phyloP scores from a whole-genome alignment of 1,140 invertebrate genomes.

The Bicyclus anynana region DNA sequence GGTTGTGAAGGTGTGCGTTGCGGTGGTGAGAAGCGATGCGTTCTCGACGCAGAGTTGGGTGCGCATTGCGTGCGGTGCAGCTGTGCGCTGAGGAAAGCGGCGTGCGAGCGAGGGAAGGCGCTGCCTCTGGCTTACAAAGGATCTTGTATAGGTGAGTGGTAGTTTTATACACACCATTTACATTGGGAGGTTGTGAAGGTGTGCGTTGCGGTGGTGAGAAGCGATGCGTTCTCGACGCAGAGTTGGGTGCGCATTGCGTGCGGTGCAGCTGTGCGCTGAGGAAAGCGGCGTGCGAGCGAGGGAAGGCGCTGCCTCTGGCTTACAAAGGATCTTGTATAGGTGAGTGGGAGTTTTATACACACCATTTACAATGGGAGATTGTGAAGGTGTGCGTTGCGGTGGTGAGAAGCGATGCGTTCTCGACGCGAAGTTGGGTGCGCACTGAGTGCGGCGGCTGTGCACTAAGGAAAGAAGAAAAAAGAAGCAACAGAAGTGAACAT shows the following conservation, averaged over 20 bases:
- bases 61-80: constrained; percentile 90
- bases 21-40: constrained; percentile 87
- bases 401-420: constrained; percentile 89
- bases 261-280: constrained; percentile 89
- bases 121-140: constrained; percentile 92
- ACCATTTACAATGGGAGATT: constrained; percentile 82
- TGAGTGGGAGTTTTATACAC: constrained; percentile 23
- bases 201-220: constrained; percentile 88
- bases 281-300: constrained; percentile 88
- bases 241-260: constrained; percentile 89
- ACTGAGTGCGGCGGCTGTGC: constrained; percentile 93
- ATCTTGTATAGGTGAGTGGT: constrained; percentile 79
- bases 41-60: constrained; percentile 90
- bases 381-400: constrained; percentile 87
- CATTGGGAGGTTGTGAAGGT: constrained; percentile 85
- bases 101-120: constrained; percentile 90
- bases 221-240: constrained; percentile 91
- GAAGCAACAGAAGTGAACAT: no score
- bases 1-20: constrained; percentile 89
- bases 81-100: constrained; percentile 91
- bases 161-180: constrained; percentile 3
- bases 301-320: constrained; percentile 89
- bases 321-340: constrained; percentile 89
- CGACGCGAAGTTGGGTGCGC: constrained; percentile 89
- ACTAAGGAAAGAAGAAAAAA: constrained; percentile 86